These are phyloP conservation scores for Drosophila vallismaia DNA, from an alignment of 2,888 invertebrate species.

Conservation along the genomic window DNA sequence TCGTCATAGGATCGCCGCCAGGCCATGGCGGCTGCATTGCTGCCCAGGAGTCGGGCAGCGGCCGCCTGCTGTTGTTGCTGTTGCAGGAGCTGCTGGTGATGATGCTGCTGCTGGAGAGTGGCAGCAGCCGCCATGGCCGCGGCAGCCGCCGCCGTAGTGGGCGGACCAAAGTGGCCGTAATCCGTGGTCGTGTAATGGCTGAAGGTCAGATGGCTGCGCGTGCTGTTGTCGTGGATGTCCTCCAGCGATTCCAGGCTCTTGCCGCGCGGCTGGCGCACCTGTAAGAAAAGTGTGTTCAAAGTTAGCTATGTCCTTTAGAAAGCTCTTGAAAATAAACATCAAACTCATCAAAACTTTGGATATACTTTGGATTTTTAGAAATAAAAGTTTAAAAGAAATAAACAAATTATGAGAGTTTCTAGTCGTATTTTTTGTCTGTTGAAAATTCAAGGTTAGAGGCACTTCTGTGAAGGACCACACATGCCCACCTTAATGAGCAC, in stretches of 20 bases:
- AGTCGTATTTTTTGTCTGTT: slow-evolving; percentile 1
- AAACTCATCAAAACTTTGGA: neutral
- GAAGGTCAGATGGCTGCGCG: slow-evolving; percentile 84
- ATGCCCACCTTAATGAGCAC: slow-evolving; percentile 83
- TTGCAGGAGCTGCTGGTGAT: slow-evolving; percentile 49
- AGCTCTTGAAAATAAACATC: too few relatives aligned
- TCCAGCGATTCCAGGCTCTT: slow-evolving; percentile 94
- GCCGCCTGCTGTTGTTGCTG: slow-evolving; percentile 67
- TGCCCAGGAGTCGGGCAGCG: slow-evolving; percentile 73
- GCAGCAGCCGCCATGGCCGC: slow-evolving; percentile 62
- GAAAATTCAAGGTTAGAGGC: slow-evolving; percentile 64
- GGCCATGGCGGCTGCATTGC: slow-evolving; percentile 82
- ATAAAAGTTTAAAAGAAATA: neutral
- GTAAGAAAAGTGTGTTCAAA: slow-evolving; percentile 2
- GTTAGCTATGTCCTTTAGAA: neutral
- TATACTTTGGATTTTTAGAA: neutral
- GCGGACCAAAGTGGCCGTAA: slow-evolving; percentile 83
- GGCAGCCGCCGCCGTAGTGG: slow-evolving; percentile 66
- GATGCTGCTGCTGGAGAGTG: slow-evolving; percentile 58
- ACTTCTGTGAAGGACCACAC: slow-evolving; percentile 23
- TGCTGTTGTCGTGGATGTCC: slow-evolving; percentile 88
- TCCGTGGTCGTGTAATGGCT: slow-evolving; percentile 84
- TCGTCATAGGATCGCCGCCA: slow-evolving; percentile 94
- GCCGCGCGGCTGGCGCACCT: slow-evolving; percentile 93
- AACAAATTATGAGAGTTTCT: neutral